These are phyloP conservation scores for Butorides virescens DNA, from an alignment of 2,113 vertebrate species.

Conservation along the genomic window DNA sequence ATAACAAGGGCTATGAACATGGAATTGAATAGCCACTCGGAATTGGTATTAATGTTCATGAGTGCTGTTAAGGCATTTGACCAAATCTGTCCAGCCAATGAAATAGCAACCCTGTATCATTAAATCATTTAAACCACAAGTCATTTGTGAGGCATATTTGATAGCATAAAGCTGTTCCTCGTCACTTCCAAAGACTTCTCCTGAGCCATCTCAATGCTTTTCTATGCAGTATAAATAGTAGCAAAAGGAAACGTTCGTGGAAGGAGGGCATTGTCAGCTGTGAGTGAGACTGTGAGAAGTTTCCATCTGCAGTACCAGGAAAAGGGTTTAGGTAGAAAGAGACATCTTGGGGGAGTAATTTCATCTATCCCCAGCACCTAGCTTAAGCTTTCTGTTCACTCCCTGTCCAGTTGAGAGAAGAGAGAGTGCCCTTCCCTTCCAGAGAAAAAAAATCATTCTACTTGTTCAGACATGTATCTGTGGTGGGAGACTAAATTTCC, in stretches of 20 bases:
- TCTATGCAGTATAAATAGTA: background rate
- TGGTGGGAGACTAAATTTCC: background rate
- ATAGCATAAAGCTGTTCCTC: background rate
- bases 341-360: background rate
- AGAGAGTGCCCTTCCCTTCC: background rate
- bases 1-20: slow-evolving; percentile 39
- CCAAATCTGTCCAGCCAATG: slow-evolving; percentile 15
- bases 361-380: background rate
- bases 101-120: background rate
- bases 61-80: slow-evolving; percentile 11
- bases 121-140: slow-evolving; percentile 13
- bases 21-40: slow-evolving; percentile 21
- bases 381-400: background rate
- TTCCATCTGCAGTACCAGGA: background rate
- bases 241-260: background rate
- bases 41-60: background rate
- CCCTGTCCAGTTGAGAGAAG: background rate
- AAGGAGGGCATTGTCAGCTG: background rate
- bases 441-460: background rate
- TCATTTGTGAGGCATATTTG: background rate
- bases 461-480: background rate
- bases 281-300: background rate
- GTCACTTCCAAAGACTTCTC: background rate
- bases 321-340: background rate
- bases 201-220: background rate